phyloP scores from a whole-genome alignment of 2,888 invertebrate genomes.

The Tetragonisca angustula region DNA sequence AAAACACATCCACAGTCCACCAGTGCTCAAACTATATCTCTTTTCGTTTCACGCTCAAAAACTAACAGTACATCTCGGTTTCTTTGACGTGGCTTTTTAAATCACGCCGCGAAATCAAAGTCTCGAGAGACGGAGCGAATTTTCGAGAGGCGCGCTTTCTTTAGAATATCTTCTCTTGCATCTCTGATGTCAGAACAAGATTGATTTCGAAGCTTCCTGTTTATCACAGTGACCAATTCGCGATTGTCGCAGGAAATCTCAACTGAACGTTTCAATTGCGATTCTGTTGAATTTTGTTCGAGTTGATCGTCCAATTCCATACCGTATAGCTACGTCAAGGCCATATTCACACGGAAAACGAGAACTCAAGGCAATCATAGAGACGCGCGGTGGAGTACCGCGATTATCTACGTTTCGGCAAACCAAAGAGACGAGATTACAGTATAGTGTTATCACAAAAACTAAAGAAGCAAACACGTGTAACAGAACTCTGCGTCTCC shows the following conservation, averaged over 20 bases:
- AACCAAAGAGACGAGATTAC: constrained; percentile 19
- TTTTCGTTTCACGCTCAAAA: constrained; percentile 72
- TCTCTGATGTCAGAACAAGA: not conserved
- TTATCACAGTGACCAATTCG: constrained; percentile 11
- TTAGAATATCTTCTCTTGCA: not conserved
- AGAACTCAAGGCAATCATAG: not conserved
- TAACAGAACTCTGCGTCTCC: constrained; percentile 37
- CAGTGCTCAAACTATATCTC: constrained; percentile 81
- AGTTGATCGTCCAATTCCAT: not conserved
- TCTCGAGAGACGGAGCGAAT: not conserved
- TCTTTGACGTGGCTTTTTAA: constrained; percentile 17
- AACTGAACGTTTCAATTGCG: not conserved
- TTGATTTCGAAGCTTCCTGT: not conserved
- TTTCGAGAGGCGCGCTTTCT: not conserved
- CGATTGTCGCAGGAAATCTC: not conserved
- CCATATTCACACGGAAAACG: constrained; percentile 18
- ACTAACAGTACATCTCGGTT: constrained; percentile 76
- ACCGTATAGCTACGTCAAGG: constrained; percentile 11
- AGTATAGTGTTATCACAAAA: constrained; percentile 2
- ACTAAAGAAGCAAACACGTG: constrained; percentile 36
- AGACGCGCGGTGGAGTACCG: not conserved
- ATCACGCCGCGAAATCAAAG: not conserved
- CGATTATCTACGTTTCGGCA: constrained; percentile 25
- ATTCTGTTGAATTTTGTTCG: not conserved
- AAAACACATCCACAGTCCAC: constrained; percentile 83